Evolutionary conservation across 2,888 invertebrate genomes (phyloP).

Genomic region (Stegana nigrithorax): DNA sequence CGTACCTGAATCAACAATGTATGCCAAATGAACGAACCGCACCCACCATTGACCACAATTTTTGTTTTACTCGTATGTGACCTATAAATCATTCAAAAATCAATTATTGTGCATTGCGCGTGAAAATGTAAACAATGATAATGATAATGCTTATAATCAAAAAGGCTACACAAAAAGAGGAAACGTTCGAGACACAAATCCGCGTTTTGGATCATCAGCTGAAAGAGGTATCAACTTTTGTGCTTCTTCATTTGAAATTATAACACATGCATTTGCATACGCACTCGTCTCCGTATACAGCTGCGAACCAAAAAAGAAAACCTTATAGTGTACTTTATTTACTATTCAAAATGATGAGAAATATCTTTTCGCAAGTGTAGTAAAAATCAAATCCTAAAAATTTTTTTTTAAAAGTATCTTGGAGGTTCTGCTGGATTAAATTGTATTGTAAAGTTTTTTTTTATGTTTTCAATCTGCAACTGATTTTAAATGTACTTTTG

Average conservation of each 20-base stretch:
- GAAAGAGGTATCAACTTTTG: slow-evolving; percentile 83
- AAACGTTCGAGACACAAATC: slow-evolving; percentile 90
- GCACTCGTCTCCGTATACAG: too few relatives aligned
- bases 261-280: slow-evolving; percentile 3
- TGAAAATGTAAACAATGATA: slow-evolving; percentile 24
- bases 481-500: too few relatives aligned
- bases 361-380: too few relatives aligned
- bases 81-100: not conserved
- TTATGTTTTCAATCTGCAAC: too few relatives aligned
- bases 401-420: too few relatives aligned
- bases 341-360: too few relatives aligned
- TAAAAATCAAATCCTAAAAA: too few relatives aligned
- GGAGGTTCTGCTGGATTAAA: too few relatives aligned
- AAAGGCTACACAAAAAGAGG: slow-evolving; percentile 96
- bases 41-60: slow-evolving; percentile 39
- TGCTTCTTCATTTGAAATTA: slow-evolving; percentile 4
- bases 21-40: slow-evolving; percentile 13
- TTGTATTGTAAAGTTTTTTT: too few relatives aligned
- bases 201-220: slow-evolving; percentile 89
- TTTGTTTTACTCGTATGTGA: slow-evolving; percentile 6
- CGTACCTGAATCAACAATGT: not conserved
- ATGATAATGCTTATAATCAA: too few relatives aligned
- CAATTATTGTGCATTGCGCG: slow-evolving; percentile 15
- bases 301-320: too few relatives aligned
- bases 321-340: too few relatives aligned